Evolutionary conservation across 2,797 vertebrate genomes (phyloP), one percentile per base, ranked within the genome.

Genomic region (Spea hammondii): DNA sequence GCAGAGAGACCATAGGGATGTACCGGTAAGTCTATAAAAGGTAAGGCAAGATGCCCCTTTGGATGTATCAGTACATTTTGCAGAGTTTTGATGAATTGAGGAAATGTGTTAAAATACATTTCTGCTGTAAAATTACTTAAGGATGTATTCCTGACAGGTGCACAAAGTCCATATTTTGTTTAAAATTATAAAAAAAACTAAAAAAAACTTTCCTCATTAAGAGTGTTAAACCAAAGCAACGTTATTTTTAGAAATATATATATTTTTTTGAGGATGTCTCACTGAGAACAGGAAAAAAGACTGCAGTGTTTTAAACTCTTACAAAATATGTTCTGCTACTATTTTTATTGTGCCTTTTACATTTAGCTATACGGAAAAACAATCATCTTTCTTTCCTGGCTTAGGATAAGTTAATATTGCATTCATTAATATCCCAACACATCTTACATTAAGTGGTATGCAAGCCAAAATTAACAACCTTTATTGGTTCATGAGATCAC

Each of bases 401-500:
- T 57, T 65, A 74, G 57, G 32, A 68, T 70, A 75, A 73, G 55
- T 65, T 74, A 82, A 66, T 54, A 59, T 50, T 65, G 48, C 55
- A 50, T 46, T 77, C 70, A 65, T 78, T 74, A 44, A 17, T 70
- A 59, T 50, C 54, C 70, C 47, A 54, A 51, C 75, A 77, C 80
- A 77, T 64, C 60, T 76, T 49, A 49, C 45, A 55, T 68, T 17
- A 46, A 64, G 54, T 44, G 45, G 13, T 49, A 68, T 46, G 32
- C 64, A 32, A 74, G 80, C 80, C 80, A 82, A 82, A 70, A 57
- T 77, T 66, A 77, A 77, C 80, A 82, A 76, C 77, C 65, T 4
- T 64, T 82, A 82, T 82, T 82, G 74, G 70, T 77, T 65, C 75
- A 78, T 78, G 80, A 82, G 80, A 82, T 82, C 80, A 82, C 14